Conservation (phyloP, 1,140 invertebrate genomes). For the Aphaenogaster rudis region DNA sequence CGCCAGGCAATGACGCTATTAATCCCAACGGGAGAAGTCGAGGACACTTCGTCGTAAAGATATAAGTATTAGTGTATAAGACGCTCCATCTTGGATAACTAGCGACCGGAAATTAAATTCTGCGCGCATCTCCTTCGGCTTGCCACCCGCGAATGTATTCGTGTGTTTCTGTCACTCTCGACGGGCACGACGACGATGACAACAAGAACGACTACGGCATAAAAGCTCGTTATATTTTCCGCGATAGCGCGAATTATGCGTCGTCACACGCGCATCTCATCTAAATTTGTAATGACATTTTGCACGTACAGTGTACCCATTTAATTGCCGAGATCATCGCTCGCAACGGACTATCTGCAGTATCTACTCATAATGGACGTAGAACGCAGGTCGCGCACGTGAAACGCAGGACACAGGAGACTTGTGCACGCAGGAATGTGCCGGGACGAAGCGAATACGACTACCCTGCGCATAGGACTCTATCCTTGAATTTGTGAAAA, state of each 20-base stretch:
- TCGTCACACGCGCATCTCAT: slow-evolving; percentile 58
- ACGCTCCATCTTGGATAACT: slow-evolving; percentile 48
- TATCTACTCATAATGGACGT: slow-evolving; percentile 21
- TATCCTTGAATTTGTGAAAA: slow-evolving; percentile 3
- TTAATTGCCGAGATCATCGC: slow-evolving; percentile 43
- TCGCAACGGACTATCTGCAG: slow-evolving; percentile 21
- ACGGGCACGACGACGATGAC: neutral
- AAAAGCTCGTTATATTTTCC: slow-evolving; percentile 56
- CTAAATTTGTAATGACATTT: slow-evolving; percentile 62
- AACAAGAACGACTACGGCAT: neutral
- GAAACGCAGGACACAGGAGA: neutral
- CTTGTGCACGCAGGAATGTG: neutral
- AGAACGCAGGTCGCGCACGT: neutral
- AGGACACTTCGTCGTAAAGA: slow-evolving; percentile 52
- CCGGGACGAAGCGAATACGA: neutral
- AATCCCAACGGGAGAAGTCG: slow-evolving; percentile 34
- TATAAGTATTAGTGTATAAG: slow-evolving; percentile 35
- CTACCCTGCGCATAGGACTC: neutral
- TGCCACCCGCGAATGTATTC: slow-evolving; percentile 53
- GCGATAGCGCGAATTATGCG: slow-evolving; percentile 54
- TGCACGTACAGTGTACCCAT: slow-evolving; percentile 26
- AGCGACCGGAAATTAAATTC: slow-evolving; percentile 80
- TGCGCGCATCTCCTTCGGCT: slow-evolving; percentile 61
- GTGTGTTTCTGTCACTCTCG: slow-evolving; percentile 46
- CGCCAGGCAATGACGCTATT: slow-evolving; percentile 47